Conservation (phyloP, 2,797 vertebrate genomes). For the Caiman crocodilus region DNA sequence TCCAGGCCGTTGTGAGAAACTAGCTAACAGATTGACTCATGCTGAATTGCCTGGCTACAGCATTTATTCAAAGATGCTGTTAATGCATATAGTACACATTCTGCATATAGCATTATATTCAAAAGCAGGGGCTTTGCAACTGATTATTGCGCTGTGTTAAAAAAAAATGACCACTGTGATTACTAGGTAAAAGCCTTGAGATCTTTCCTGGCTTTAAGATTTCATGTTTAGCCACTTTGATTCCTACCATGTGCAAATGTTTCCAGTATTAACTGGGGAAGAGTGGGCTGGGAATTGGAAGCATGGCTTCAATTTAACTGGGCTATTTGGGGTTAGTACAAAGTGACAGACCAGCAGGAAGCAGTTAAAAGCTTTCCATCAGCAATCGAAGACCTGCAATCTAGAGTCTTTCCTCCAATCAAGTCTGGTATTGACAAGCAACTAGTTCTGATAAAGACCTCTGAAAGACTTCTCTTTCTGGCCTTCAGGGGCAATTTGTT, state of each 20-base stretch:
- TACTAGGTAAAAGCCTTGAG: not conserved
- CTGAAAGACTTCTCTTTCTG: constrained; percentile 63
- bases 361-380: constrained; percentile 72
- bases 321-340: constrained; percentile 68
- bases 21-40: not conserved
- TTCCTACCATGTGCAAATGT: constrained; percentile 47
- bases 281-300: constrained; percentile 72
- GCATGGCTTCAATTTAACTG: constrained; percentile 75
- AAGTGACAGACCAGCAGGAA: constrained; percentile 75
- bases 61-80: not conserved
- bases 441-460: constrained; percentile 69
- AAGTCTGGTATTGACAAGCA: constrained; percentile 70
- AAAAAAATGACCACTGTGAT: not conserved
- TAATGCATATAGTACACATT: not conserved
- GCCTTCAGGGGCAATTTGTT: constrained; percentile 45
- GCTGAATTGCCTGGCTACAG: not conserved
- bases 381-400: constrained; percentile 72
- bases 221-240: constrained; percentile 35
- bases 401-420: constrained; percentile 72
- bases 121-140: not conserved
- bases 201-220: constrained; percentile 19
- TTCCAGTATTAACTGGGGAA: constrained; percentile 65
- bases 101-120: not conserved
- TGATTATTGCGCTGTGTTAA: not conserved
- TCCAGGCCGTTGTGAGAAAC: constrained; percentile 3